Conservation (phyloP, 2,113 vertebrate genomes). For the Antechinus stuartii region DNA sequence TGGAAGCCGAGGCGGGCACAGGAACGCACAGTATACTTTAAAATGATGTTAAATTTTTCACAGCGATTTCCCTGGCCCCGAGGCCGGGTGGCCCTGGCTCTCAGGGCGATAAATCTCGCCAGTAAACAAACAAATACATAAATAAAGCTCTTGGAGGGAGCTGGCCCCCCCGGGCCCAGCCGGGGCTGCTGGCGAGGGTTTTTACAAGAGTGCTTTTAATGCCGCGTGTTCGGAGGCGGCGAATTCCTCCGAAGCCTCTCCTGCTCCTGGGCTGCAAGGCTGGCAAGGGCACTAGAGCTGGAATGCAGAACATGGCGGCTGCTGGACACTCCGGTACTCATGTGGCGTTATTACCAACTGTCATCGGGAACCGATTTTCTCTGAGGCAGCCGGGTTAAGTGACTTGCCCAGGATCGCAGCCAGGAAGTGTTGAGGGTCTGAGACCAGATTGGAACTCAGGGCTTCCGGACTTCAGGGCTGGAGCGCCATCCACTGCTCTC, state of each 20-base stretch:
- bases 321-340: background rate
- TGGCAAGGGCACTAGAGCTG: conserved; percentile 42
- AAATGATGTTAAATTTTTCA: conserved; percentile 64
- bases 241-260: conserved; percentile 60
- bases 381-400: too few relatives aligned
- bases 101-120: conserved; percentile 76
- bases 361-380: background rate
- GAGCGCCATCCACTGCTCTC: too few relatives aligned
- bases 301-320: conserved; percentile 42
- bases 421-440: too few relatives aligned
- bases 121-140: conserved; percentile 79
- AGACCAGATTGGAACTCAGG: too few relatives aligned
- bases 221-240: conserved; percentile 62
- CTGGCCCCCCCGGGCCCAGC: conserved; percentile 48
- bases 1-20: conserved; percentile 33
- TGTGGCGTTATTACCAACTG: background rate
- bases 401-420: too few relatives aligned
- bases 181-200: conserved; percentile 49
- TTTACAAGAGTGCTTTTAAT: conserved; percentile 76
- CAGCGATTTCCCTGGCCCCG: conserved; percentile 73
- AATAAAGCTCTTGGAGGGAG: conserved; percentile 70
- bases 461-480: too few relatives aligned
- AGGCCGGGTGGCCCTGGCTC: conserved; percentile 67
- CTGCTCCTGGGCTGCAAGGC: conserved; percentile 10
- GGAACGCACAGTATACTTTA: conserved; percentile 29